Conservation (phyloP, 2,888 invertebrate genomes). For the Epirrhoe alternata region DNA sequence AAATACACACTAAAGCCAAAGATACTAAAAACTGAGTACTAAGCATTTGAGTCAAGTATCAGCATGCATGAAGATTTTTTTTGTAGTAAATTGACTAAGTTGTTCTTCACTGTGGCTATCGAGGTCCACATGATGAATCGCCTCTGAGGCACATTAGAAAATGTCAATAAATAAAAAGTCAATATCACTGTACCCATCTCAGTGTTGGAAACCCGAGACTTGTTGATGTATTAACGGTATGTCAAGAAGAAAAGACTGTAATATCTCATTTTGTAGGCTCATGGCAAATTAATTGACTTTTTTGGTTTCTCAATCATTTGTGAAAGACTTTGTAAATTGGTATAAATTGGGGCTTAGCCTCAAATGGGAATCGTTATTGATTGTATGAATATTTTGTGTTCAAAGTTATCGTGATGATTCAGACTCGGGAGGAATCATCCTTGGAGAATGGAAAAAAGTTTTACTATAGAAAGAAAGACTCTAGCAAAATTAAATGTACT, state of each 20-base stretch:
- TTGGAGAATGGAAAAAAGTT: background rate
- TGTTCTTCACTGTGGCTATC: slow-evolving; percentile 25
- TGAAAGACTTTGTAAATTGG: slow-evolving; percentile 2
- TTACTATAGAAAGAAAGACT: background rate
- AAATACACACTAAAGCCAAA: too few relatives aligned
- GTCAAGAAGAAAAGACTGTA: slow-evolving; percentile 12
- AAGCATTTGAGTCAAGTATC: background rate
- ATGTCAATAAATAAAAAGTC: slow-evolving; percentile 84
- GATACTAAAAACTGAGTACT: too few relatives aligned
- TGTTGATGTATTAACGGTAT: slow-evolving; percentile 22
- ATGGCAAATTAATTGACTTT: slow-evolving; percentile 13
- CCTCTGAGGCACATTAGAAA: slow-evolving; percentile 76
- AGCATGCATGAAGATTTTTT: background rate
- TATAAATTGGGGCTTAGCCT: slow-evolving; percentile 4
- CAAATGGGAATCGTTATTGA: background rate
- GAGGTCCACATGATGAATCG: slow-evolving; percentile 74
- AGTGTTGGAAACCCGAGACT: slow-evolving; percentile 39
- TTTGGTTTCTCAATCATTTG: slow-evolving; percentile 4
- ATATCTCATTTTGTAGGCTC: slow-evolving; percentile 12
- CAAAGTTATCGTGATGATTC: too few relatives aligned
- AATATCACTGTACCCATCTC: slow-evolving; percentile 72
- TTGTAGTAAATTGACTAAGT: slow-evolving; percentile 27
- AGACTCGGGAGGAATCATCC: too few relatives aligned
- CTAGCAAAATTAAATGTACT: too few relatives aligned
- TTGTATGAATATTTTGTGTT: background rate